phyloP scores from a whole-genome alignment of 1,140 invertebrate genomes.

The Drosophila bocki region DNA sequence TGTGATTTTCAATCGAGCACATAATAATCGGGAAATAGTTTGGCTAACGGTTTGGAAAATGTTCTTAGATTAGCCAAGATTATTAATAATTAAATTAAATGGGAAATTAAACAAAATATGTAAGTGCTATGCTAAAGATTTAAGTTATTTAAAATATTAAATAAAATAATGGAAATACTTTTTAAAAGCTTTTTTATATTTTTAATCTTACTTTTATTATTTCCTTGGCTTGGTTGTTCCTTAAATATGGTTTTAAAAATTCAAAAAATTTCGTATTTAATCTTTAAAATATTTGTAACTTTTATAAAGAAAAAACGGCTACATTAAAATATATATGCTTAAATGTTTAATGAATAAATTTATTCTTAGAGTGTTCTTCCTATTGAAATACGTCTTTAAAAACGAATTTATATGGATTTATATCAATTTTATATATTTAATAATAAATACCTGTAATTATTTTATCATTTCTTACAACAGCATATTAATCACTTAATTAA shows the following conservation, averaged over 20 bases:
- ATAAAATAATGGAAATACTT: not conserved
- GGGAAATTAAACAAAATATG: not conserved
- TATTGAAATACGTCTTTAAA: not conserved
- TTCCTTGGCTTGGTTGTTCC: too few species aligned
- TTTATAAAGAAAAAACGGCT: too few species aligned
- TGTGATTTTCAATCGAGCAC: constrained; percentile 18
- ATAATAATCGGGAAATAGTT: constrained; percentile 16
- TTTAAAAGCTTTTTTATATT: too few species aligned
- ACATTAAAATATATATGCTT: too few species aligned
- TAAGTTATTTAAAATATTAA: not conserved
- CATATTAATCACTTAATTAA: not conserved
- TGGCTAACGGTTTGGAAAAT: not conserved
- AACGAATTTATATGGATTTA: too few species aligned
- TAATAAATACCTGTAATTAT: not conserved
- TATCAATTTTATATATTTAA: not conserved
- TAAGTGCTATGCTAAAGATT: not conserved
- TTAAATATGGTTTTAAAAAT: too few species aligned
- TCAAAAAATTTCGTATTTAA: too few species aligned
- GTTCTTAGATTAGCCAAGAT: not conserved
- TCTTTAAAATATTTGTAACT: too few species aligned
- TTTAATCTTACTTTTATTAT: too few species aligned
- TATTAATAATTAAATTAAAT: not conserved
- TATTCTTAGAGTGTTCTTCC: not conserved
- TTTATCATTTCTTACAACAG: too few species aligned
- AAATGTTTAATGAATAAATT: not conserved